Evolutionary conservation across 2,888 invertebrate genomes (phyloP).

Genomic region (Trichogramma evanescens): DNA sequence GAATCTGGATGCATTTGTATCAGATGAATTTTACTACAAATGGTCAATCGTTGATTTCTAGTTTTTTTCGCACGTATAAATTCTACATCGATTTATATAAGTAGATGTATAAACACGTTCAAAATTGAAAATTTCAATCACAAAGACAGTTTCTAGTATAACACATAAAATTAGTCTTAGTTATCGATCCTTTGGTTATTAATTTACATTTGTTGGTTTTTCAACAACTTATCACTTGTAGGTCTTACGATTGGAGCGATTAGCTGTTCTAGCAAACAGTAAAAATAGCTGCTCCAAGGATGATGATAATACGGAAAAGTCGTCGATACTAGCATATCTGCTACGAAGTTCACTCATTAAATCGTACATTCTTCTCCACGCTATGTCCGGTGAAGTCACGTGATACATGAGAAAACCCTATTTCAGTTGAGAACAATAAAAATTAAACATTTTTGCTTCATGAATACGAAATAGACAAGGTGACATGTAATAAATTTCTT

Average conservation of each 20-base stretch:
- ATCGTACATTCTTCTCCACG: conserved; percentile 42
- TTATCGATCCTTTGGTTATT: conserved; percentile 15
- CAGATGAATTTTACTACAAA: too few relatives aligned
- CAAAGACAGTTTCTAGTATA: conserved; percentile 11
- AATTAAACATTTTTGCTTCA: background rate
- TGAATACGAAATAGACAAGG: background rate
- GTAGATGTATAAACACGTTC: background rate
- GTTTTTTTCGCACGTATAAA: too few relatives aligned
- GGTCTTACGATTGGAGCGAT: conserved; percentile 15
- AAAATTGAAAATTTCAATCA: conserved; percentile 2
- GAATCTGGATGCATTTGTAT: too few relatives aligned
- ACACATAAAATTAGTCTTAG: conserved; percentile 12
- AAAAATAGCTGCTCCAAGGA: conserved; percentile 44
- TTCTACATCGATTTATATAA: background rate
- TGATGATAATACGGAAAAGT: conserved; percentile 42
- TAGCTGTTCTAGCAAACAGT: conserved; percentile 39
- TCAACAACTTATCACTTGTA: conserved; percentile 5
- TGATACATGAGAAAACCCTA: conserved; percentile 41
- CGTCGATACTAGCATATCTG: conserved; percentile 37
- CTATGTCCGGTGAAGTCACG: conserved; percentile 33
- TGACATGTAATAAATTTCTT: conserved; percentile 28
- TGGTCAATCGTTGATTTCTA: too few relatives aligned
- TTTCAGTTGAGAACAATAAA: conserved; percentile 3
- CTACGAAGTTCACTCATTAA: conserved; percentile 37
- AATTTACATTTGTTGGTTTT: background rate